Evolutionary conservation across 2,113 vertebrate species (phyloP), one percentile per base, ranked within the genome.

Genomic region (Eolophus roseicapilla): DNA sequence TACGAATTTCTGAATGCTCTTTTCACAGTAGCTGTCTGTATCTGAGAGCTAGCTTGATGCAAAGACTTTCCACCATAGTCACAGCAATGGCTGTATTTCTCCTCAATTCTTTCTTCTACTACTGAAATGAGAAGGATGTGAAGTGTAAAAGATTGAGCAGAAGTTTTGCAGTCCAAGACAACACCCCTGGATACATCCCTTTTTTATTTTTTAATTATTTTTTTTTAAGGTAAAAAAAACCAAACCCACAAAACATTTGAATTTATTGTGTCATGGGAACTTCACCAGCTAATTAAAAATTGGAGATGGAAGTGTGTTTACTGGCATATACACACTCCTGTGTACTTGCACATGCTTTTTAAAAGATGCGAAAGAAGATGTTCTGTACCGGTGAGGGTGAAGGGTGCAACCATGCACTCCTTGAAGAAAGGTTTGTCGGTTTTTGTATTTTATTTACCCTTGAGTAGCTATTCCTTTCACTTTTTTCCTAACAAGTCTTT

Each of bases 281-380:
- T 88, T 49, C 33, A 91, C 41, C 27, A 37, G 44, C 31, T 81
- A 67, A 63, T 85, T 96, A 90, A 93, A 95, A 87, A 37, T 68
- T 73, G 63, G 83, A 70, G 35, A 44, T 64, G 24, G 63, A 90
- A 74, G 50, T 80, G 63, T 90, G 13, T 80, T 71, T 92, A 53
- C 49, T 43, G 44, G 13, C 12, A 39, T 37, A 43, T 11, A 23
- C 27, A 21, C 20, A 25, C 62, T 39, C 23, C 12, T 27, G 13
- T 75, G 29, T 53, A 39, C 10, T 5, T 41, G 37, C 20, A 55
- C 33, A 69, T 23, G 39, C 24, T 69, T 95, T 91, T 93, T 69
- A 82, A 92, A 76, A 86, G 12, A 62, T 74, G n/a, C 41, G 41
- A 70, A 84, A 52, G 60, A 60, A 35, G 27, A 10, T 65, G 17